Evolutionary conservation across 2,888 invertebrate species (phyloP).

Genomic region (Tetrapedia diversipes): DNA sequence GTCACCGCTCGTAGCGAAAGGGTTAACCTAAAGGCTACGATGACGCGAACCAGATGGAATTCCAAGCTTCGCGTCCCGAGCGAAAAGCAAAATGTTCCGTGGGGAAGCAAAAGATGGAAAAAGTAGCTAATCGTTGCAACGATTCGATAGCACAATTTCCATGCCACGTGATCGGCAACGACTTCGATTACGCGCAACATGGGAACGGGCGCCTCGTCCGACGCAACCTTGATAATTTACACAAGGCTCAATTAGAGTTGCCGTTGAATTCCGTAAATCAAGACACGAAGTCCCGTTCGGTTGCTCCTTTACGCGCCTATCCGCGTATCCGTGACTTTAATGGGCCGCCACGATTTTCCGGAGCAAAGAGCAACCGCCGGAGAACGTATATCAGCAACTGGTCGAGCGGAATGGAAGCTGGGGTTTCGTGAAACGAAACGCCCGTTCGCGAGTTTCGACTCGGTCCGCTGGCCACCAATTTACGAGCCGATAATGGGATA

Average conservation of each 20-base stretch:
- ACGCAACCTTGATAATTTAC: constrained; percentile 21
- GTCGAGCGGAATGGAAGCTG: background rate
- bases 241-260: constrained; percentile 28
- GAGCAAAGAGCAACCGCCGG: background rate
- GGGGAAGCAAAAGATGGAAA: too few relatives aligned
- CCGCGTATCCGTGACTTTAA: constrained; percentile 18
- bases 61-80: too few relatives aligned
- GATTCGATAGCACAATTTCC: too few relatives aligned
- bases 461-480: constrained; percentile 38
- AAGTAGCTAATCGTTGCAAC: too few relatives aligned
- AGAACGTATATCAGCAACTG: background rate
- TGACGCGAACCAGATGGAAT: too few relatives aligned
- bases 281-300: constrained; percentile 15
- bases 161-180: too few relatives aligned
- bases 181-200: too few relatives aligned
- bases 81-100: too few relatives aligned
- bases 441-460: constrained; percentile 31
- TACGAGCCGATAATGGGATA: constrained; percentile 51
- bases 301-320: background rate
- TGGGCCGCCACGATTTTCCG: constrained; percentile 19
- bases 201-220: too few relatives aligned
- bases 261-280: constrained; percentile 25
- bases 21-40: too few relatives aligned
- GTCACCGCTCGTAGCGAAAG: too few relatives aligned
- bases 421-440: constrained; percentile 5